A percentile compares a stretch with the other conserved stretches of the same genome.
phyloP scores from a whole-genome alignment of 2,888 invertebrate species.

The Camponotus fellah region DNA sequence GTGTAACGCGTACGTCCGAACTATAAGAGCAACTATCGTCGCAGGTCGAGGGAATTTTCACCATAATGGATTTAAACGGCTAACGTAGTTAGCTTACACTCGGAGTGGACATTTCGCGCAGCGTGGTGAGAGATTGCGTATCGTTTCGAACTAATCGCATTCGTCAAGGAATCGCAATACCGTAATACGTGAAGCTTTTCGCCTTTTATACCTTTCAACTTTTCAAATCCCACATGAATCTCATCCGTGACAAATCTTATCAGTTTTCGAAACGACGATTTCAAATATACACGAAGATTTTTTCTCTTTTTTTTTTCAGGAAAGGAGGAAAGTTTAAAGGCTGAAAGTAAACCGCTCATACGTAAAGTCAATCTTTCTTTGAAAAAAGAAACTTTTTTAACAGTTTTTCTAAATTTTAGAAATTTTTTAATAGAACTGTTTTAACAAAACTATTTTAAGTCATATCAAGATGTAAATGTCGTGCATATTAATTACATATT shows the following conservation, averaged over 20 bases:
- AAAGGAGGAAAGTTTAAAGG: background rate
- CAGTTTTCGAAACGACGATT: background rate
- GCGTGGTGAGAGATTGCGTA: background rate
- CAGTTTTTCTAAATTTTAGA: too few species aligned
- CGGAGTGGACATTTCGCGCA: slow-evolving; percentile 12
- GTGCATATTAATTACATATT: background rate
- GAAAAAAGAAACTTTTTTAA: background rate
- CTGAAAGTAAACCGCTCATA: background rate
- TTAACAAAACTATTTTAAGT: background rate
- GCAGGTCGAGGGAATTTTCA: slow-evolving; percentile 30
- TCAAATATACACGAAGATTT: background rate
- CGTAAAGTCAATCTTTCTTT: background rate
- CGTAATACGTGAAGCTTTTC: background rate
- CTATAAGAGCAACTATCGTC: background rate
- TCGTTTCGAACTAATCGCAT: slow-evolving; percentile 10
- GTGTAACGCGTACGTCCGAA: background rate
- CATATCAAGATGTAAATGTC: background rate
- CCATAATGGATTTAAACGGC: slow-evolving; percentile 41
- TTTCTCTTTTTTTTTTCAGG: background rate
- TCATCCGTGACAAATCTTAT: background rate
- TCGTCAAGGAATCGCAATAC: slow-evolving; percentile 6
- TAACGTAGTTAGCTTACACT: slow-evolving; percentile 32
- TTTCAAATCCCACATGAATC: background rate
- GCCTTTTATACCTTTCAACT: background rate
- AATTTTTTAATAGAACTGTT: background rate